Base-by-base conservation (phyloP, 2,113 vertebrate species). In the Corythornis madagascariensis region DNA sequence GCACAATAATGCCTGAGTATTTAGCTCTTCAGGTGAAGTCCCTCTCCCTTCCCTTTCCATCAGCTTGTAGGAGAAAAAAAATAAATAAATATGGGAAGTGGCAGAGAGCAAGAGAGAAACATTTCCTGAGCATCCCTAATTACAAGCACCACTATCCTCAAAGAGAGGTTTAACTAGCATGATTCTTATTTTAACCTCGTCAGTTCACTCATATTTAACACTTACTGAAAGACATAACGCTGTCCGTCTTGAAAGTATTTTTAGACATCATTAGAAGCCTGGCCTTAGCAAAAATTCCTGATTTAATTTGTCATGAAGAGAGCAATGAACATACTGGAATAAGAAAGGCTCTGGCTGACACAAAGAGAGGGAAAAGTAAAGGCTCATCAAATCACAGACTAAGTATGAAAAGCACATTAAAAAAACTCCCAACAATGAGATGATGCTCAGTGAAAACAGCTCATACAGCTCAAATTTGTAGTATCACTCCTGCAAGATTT, bases 111-210 rank as follows among this genome's bases (percentile, higher is more conserved):
- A 59, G 33, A 52, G 10, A 53, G 16, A 87, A 92, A 74, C 73
- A 71, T 71, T 90, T 90, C 69, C 83, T 52, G 40, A 86, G 73
- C 86, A 90, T 47, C 76, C 59, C 77, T 86, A 78, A 93, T 86
- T 90, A 84, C 57, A 89, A 76, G 66, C 71, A 65, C n/a, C 66
- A 61, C 65, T 71, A 5, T 69, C 48, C 82, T 84, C 73, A 91
- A 81, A 90, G 89, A 84, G 35, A 82, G 24, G 15, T 59, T 95
- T 94, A 90, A 92, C 75, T 95, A 81, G 77, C 40, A 77, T 79
- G 26, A 45, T 91, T 94, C 93, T 87, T 89, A 79, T 89, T 93
- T 96, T 93, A 92, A 74, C 74, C 48, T 53, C 82, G 45, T 67
- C 66, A 65, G 89, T 72, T 94, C 59, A 6, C 74, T 82, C 66